Conservation (phyloP, 2,113 vertebrate genomes). For the Silurus meridionalis region DNA sequence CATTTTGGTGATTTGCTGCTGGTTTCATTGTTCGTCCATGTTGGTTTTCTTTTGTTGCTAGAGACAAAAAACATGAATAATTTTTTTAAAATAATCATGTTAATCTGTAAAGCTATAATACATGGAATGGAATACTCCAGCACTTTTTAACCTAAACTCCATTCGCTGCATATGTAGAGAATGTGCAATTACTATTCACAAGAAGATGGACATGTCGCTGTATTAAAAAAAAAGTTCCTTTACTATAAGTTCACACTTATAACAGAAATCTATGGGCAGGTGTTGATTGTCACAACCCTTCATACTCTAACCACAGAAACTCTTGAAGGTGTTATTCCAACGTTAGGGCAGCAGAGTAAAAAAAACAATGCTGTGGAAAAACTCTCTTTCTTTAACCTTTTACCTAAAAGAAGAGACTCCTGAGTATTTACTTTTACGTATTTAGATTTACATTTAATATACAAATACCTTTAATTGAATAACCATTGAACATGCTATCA, state of each 20-base stretch:
- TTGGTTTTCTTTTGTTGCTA: conserved; percentile 62
- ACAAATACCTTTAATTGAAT: background rate
- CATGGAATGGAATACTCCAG: background rate
- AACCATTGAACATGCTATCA: background rate
- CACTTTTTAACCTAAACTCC: background rate
- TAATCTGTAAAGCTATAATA: background rate
- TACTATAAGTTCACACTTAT: background rate
- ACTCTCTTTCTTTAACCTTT: background rate
- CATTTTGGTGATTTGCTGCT: conserved; percentile 50
- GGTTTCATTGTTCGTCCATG: conserved; percentile 6
- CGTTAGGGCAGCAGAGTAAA: background rate
- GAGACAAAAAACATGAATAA: background rate
- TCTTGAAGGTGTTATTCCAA: background rate
- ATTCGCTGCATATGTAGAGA: background rate
- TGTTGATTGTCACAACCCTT: background rate
- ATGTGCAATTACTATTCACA: background rate
- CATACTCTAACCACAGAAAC: background rate
- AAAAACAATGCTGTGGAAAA: background rate
- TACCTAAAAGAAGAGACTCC: too few species aligned
- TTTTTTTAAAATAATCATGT: background rate
- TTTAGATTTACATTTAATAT: background rate
- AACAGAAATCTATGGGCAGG: background rate
- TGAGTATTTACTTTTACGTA: too few species aligned
- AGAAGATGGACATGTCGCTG: background rate
- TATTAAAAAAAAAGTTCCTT: background rate